Base-by-base conservation (phyloP, 2,888 invertebrate species). In the Pseudanteris insignis region DNA sequence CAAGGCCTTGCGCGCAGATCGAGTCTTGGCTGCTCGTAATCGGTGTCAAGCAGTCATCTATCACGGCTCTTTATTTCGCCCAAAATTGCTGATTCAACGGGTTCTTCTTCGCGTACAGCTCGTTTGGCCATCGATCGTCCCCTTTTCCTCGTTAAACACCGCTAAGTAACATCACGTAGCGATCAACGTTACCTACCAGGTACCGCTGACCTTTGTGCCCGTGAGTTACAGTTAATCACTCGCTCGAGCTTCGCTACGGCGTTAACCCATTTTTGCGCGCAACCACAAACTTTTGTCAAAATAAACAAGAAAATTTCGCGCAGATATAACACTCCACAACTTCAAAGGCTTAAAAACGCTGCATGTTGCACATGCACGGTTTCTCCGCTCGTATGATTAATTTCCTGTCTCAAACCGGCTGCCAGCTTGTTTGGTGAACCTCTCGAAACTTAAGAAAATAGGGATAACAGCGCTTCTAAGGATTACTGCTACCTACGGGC, bases 401-500 rank as follows among this genome's bases (percentile, higher is more conserved):
- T 64, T 64, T 64, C 57, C 60, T 60, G 64, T 57, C 64, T 51
- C 34, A 10, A 48, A 43, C 38, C 46, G 59, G 50, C 48, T 43
- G 58, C 8, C n/a, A 50, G 46, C 51, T 43, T 55, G 61, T 55
- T 55, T 62, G 51, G 37, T 9, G 41, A 60, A 55, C 55, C 57
- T 60, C 57, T 57, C 55, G 60, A 60, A 26, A 26, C 26, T 26
- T 26, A 26, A 26, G 26, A 26, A 26, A 26, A 26, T n/a, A n/a
- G 26, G 26, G 26, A 62, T 51, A 53, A 58, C 41, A 53, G 62
- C 62, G 62, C 57, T 63, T 63, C 40, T 63, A 63, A 63, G 62
- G 62, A 63, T 63, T 63, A 58, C 47, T 34, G 51, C 62, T 58
- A 51, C 57, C 57, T 63, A 63, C 62, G 57, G 51, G 62, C 62